Conservation (phyloP, 64 coral and sea anemone genomes). For the Stichodactyla helianthus region DNA sequence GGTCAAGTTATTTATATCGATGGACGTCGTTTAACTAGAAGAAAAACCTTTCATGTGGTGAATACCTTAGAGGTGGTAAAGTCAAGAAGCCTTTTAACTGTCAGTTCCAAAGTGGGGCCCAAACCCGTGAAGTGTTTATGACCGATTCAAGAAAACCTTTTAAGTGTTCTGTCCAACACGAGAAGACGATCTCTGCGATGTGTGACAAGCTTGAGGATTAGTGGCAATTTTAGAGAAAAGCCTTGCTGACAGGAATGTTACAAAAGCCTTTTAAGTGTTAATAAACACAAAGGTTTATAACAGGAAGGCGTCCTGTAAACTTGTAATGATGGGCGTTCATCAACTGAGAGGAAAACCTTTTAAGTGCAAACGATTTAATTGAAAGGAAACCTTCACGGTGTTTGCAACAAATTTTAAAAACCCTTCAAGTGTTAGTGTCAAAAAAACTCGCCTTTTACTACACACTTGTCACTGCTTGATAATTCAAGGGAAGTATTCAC, state of each 20-base stretch:
- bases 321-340: neutral
- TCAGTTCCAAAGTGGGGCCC: neutral
- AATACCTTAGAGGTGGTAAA: neutral
- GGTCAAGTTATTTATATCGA: constrained; percentile 83
- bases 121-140: neutral
- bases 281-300: constrained; percentile 11
- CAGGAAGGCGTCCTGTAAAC: constrained; percentile 7
- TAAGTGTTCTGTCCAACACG: neutral
- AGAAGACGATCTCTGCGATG: neutral
- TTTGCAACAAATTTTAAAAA: neutral
- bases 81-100: constrained; percentile 11
- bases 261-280: constrained; percentile 7
- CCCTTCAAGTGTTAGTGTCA: constrained; percentile 6
- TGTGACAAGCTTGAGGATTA: constrained; percentile 1
- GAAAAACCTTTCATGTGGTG: neutral
- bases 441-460: neutral
- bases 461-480: neutral
- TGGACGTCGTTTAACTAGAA: constrained; percentile 82
- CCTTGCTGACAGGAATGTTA: neutral
- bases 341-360: constrained; percentile 8
- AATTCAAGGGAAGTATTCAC: neutral
- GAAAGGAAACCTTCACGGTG: neutral
- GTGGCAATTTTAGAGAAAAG: neutral
- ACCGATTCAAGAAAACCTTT: neutral
- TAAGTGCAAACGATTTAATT: constrained; percentile 7